Conservation (phyloP, 2,797 vertebrate genomes). For the Acipenser ruthenus region DNA sequence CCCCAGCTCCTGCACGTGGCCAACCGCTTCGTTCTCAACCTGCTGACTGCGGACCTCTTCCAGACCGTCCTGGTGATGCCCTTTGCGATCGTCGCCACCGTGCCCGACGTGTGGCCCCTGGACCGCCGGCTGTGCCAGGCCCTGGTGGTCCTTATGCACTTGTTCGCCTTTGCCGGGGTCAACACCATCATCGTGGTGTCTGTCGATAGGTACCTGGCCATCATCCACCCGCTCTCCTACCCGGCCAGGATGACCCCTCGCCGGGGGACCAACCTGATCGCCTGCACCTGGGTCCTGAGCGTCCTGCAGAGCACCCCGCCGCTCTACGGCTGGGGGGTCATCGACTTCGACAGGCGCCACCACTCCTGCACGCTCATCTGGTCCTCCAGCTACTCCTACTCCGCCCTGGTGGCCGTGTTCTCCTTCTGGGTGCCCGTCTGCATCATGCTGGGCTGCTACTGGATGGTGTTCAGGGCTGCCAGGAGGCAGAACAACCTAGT, state of each 20-base stretch:
- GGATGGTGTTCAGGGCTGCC: constrained; percentile 78
- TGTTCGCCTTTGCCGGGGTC: constrained; percentile 80
- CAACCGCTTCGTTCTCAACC: constrained; percentile 82
- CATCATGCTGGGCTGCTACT: constrained; percentile 79
- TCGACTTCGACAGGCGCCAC: constrained; percentile 66
- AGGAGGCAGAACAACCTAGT: constrained; percentile 77
- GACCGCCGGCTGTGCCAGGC: constrained; percentile 71
- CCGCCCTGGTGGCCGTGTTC: constrained; percentile 59
- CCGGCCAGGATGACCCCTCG: constrained; percentile 76
- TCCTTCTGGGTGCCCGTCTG: constrained; percentile 73
- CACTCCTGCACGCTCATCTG: constrained; percentile 74
- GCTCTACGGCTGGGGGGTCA: constrained; percentile 76
- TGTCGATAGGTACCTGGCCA: constrained; percentile 78
- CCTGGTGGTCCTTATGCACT: constrained; percentile 78
- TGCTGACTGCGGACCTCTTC: constrained; percentile 75
- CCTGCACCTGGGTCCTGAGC: constrained; percentile 73
- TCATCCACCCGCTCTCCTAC: constrained; percentile 82
- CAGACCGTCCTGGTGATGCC: constrained; percentile 79
- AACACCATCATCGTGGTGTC: constrained; percentile 84
- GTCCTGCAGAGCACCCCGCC: constrained; percentile 77
- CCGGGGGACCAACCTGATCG: constrained; percentile 70
- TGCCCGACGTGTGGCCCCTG: constrained; percentile 73
- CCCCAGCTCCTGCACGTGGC: constrained; percentile 79
- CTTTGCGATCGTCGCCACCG: constrained; percentile 68
- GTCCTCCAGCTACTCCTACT: constrained; percentile 76